Conservation (phyloP, 2,113 vertebrate species). For the Eidolon helvum region DNA sequence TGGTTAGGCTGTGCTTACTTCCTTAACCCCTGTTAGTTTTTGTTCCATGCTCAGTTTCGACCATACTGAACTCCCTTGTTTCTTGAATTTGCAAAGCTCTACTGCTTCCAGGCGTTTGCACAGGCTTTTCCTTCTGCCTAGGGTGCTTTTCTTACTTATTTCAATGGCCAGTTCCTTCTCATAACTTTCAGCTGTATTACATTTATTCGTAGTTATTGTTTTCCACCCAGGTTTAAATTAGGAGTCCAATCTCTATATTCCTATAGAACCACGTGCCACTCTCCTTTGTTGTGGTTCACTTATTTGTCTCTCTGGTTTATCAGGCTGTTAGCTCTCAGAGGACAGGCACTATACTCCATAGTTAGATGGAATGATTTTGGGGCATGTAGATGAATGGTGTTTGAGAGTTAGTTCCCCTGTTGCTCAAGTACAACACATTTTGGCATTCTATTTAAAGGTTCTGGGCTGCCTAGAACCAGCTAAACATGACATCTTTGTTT, state of each 20-base stretch:
- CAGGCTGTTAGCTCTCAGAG: background rate
- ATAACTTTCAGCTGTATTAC: background rate
- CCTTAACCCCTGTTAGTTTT: background rate
- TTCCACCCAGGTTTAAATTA: background rate
- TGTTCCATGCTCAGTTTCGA: background rate
- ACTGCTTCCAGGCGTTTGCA: background rate
- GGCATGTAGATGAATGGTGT: background rate
- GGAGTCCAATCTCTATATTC: background rate
- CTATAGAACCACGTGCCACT: too few species aligned
- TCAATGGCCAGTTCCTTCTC: background rate
- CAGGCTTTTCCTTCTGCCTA: background rate
- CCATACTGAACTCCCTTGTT: background rate
- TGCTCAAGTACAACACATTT: background rate
- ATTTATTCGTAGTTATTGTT: background rate
- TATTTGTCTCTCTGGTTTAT: background rate
- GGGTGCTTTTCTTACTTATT: background rate
- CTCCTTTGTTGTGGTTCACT: background rate
- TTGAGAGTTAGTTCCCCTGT: slow-evolving; percentile 20
- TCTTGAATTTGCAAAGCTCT: background rate
- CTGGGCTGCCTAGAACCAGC: slow-evolving; percentile 48
- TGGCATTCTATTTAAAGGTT: slow-evolving; percentile 60
- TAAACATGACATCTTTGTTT: slow-evolving; percentile 66
- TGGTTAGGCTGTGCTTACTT: background rate
- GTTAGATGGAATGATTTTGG: background rate
- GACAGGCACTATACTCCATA: background rate